Percentiles rank a stretch among this genome's conserved stretches.
phyloP scores from a whole-genome alignment of 2,797 vertebrate genomes.

The Coregonus suidteri region DNA sequence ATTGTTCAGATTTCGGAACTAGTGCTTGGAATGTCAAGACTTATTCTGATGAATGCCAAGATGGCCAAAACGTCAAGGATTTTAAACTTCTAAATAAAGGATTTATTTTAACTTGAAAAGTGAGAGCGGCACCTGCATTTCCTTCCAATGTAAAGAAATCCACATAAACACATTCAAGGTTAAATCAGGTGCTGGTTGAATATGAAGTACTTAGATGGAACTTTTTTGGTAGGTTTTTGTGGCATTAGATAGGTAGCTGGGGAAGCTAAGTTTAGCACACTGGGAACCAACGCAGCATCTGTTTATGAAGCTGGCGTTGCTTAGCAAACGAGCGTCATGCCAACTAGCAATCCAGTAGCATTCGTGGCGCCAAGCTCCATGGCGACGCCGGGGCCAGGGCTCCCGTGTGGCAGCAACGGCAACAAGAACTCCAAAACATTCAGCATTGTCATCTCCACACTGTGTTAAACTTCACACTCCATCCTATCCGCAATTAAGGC shows the following conservation, averaged over 20 bases:
- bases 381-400: conserved; percentile 8
- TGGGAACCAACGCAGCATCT: conserved; percentile 26
- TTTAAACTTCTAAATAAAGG: no score
- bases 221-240: conserved; percentile 18
- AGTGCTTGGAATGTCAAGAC: no score
- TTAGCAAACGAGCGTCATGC: conserved; percentile 60
- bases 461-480: neutral
- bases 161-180: neutral
- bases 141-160: neutral
- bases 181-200: no score
- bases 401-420: neutral
- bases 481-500: neutral
- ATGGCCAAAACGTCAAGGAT: no score
- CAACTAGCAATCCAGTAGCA: conserved; percentile 40
- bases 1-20: no score
- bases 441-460: neutral
- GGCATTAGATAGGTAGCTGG: conserved; percentile 8
- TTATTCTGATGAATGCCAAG: no score
- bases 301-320: conserved; percentile 59
- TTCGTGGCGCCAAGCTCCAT: conserved; percentile 34
- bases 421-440: conserved; percentile 30
- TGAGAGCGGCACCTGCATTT: neutral
- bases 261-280: conserved; percentile 30
- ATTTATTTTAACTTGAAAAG: no score
- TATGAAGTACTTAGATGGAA: conserved; percentile 12